These are phyloP conservation scores for Charaxes varanes DNA, from an alignment of 1,140 invertebrate genomes.

Conservation along the genomic window DNA sequence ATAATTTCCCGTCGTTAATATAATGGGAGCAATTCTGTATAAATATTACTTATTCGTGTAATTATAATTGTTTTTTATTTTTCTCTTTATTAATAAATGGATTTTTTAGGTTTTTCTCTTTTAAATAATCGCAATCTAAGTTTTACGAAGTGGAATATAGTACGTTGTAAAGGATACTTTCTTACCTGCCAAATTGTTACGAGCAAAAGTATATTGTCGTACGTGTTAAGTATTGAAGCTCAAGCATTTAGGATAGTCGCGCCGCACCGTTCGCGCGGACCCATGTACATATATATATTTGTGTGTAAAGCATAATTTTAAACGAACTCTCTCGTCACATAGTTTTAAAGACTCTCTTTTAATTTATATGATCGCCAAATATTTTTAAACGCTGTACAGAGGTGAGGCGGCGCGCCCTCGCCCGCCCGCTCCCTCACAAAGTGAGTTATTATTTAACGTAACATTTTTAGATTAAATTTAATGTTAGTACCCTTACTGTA, in stretches of 20 bases:
- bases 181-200: conserved; percentile 68
- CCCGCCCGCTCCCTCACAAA: conserved; percentile 45
- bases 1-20: conserved; percentile 49
- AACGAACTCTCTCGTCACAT: conserved; percentile 66
- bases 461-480: conserved; percentile 74
- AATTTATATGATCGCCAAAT: conserved; percentile 72
- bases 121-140: conserved; percentile 62
- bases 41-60: conserved; percentile 68
- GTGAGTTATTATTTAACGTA: conserved; percentile 72
- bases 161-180: conserved; percentile 66
- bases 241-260: conserved; percentile 61
- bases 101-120: conserved; percentile 72
- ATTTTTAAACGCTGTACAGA: conserved; percentile 65
- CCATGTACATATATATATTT: conserved; percentile 64
- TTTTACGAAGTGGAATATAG: conserved; percentile 54
- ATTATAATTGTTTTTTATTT: conserved; percentile 45
- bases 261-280: conserved; percentile 49
- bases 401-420: conserved; percentile 35
- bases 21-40: conserved; percentile 65
- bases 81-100: conserved; percentile 62
- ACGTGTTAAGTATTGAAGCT: conserved; percentile 63
- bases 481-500: conserved; percentile 74
- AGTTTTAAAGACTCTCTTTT: conserved; percentile 70
- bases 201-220: conserved; percentile 58
- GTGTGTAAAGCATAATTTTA: conserved; percentile 71